Evolutionary conservation across 2,888 invertebrate genomes (phyloP).

Genomic region (Rhorus exstirpatorius): DNA sequence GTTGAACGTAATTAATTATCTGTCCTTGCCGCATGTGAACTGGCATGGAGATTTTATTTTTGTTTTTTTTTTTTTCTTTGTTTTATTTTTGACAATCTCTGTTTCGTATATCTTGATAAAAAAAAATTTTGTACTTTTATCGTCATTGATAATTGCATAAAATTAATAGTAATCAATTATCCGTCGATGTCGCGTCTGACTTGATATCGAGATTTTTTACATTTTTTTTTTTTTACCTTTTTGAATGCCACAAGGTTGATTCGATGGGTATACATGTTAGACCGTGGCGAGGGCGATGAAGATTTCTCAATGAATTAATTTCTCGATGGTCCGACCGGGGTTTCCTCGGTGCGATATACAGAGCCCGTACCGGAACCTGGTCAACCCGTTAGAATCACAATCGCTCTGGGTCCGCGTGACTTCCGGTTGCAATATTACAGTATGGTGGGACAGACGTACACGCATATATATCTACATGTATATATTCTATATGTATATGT

Average conservation of each 20-base stretch:
- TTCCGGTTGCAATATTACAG: slow-evolving; percentile 64
- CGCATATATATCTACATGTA: neutral
- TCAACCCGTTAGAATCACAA: slow-evolving; percentile 68
- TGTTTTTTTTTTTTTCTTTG: neutral
- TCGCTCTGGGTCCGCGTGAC: slow-evolving; percentile 64
- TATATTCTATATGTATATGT: neutral
- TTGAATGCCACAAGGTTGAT: slow-evolving; percentile 14
- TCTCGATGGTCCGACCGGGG: slow-evolving; percentile 18
- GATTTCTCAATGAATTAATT: slow-evolving; percentile 38
- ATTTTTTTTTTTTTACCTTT: neutral
- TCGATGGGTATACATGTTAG: neutral
- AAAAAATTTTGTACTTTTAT: no score
- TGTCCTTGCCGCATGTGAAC: no score
- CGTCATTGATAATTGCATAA: no score
- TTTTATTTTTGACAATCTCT: no score
- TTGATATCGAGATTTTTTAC: neutral
- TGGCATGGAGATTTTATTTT: neutral
- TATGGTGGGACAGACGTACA: slow-evolving; percentile 10
- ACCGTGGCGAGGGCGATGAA: neutral
- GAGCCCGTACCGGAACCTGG: slow-evolving; percentile 59
- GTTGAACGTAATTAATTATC: no score
- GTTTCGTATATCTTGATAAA: no score
- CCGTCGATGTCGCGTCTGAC: neutral
- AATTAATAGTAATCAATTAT: no score
- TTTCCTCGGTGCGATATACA: neutral